Base-by-base conservation (phyloP, 2,888 invertebrate genomes). In the Autographa pulchrina region DNA sequence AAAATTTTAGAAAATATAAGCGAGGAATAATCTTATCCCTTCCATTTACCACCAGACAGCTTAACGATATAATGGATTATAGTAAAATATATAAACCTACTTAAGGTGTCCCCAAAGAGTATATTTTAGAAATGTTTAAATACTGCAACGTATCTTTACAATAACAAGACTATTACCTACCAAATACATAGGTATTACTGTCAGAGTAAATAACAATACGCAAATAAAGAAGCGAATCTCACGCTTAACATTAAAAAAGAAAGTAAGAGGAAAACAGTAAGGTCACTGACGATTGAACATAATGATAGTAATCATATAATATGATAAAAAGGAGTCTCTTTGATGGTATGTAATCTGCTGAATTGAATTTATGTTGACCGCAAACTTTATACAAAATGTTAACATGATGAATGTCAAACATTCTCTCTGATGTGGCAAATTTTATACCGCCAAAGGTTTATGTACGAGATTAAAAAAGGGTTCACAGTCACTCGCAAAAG, bases 261-360 rank as follows among this genome's bases (percentile, higher is more conserved):
- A 78, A 81, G 81, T 68, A 65, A 83, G 72, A 83, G 68, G 59
- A 32, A 20, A 31, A 43, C 9, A 43, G 11, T 41, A 48, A 68
- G 56, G 61, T 62, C 54, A 59, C 14, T 58, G 66, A 69, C 66
- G 58, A 64, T 60, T 64, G 64, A 56, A 25, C 13, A 25, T 70
- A 78, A 76, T 68, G 54, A 56, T 68, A 58, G 76, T 65, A 74
- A 83, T 81, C 75, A 70, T 38, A 60, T 58, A 60, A 74, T 65
- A 77, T 62, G 63, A 80, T 78, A 70, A 75, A 80, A 79, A 79
- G 75, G 68, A 65, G 67, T 72, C 65, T 74, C 76, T 72, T 60
- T 64, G 66, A 73, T 71, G 70, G 63, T 60, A 63, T 63, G 56
- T 52, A 41, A 74, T 79, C 73, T 71, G 52, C 64, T 62, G 60